Conservation (phyloP, 1,140 invertebrate genomes). For the Bombus superbus region DNA sequence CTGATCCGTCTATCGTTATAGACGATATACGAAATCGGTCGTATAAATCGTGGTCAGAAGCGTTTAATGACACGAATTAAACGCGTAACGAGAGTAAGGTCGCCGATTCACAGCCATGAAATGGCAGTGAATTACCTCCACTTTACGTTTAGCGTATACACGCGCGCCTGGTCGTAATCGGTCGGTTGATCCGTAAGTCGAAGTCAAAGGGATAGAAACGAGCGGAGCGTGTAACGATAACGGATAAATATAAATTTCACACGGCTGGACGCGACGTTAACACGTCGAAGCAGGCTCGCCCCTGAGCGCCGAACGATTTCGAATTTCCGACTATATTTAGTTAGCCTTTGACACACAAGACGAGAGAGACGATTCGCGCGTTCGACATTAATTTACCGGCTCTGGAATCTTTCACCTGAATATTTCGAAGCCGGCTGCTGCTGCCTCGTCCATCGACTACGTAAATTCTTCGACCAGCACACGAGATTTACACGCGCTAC, state of each 20-base stretch:
- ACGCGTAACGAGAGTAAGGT: neutral
- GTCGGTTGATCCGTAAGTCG: neutral
- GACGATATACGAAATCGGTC: neutral
- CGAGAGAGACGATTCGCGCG: neutral
- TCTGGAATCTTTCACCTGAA: conserved; percentile 5
- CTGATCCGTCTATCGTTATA: neutral
- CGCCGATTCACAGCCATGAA: neutral
- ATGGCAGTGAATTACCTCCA: neutral
- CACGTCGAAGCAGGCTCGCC: neutral
- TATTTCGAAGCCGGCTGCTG: conserved; percentile 6
- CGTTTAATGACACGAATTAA: neutral
- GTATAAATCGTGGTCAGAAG: neutral
- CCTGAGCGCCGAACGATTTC: conserved; percentile 15
- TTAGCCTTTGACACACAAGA: conserved; percentile 23
- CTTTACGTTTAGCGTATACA: neutral
- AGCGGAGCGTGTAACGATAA: conserved; percentile 17
- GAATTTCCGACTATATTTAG: conserved; percentile 33
- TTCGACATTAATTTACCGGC: conserved; percentile 3
- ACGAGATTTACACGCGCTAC: no score
- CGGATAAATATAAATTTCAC: conserved; percentile 42
- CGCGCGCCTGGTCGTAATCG: neutral
- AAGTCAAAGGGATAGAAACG: conserved; percentile 20
- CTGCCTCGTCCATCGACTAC: no score
- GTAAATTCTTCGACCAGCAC: no score
- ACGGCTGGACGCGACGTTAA: no score